Base-by-base conservation (phyloP, 2,797 vertebrate genomes). In the Galaxias olidus region DNA sequence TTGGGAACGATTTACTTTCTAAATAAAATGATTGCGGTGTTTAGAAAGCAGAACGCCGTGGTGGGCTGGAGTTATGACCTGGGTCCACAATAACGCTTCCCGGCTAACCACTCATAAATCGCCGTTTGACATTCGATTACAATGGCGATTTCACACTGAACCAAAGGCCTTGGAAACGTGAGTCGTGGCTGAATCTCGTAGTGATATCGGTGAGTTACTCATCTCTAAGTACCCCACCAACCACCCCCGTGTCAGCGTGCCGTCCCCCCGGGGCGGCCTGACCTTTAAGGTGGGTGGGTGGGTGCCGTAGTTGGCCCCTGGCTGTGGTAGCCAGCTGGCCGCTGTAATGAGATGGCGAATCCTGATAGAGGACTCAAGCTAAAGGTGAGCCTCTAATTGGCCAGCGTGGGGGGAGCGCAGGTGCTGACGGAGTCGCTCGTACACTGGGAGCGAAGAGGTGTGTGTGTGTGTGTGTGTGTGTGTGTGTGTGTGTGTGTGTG, bases 381-480 rank as follows among this genome's bases (percentile, higher is more conserved):
- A 89, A 92, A 90, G 90, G 90, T 90, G 88, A 87, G 75, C 72
- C 49, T 78, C 74, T 91, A 88, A 90, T 90, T 90, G 89, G 68
- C 53, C 50, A 43, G 47, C 48, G 66, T 19, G 81, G 61, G 10
- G 70, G 52, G 65, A 54, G 77, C 19, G 66, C 85, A 88, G 88
- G 88, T 86, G 90, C 65, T 84, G 90, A 91, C 77, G 62, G 76
- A 65, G 63, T 14, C 14, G 53, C 9, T 30, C 15, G 48, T 12
- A 46, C 9, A 65, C 63, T 69, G 57, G 18, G 43, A 5, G 54
- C 13, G 1, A 9, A 9, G 63, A 40, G 53, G 63, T 53, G 63
- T 66, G 50, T 63, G 66, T 17, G 65, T 30, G n/a, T 18, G 47
- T 30, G 20, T 4, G n/a, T 17, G 14, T 44, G 41, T 43, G 56